Conservation (phyloP, 2,888 invertebrate genomes). For the Morinoia aosen region DNA sequence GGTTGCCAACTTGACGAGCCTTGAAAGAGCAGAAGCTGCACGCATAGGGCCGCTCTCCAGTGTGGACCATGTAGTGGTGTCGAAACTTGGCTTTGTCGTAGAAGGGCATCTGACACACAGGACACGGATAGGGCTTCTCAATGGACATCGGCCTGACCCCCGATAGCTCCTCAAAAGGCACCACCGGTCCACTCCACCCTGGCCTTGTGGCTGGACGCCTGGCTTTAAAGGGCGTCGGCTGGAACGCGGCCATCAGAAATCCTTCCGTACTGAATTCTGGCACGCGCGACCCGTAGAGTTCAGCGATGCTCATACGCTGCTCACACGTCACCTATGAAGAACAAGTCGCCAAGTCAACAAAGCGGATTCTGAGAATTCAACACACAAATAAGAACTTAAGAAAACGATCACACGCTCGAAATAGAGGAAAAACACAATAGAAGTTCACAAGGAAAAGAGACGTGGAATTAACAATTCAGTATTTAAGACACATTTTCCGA, state of each 20-base stretch:
- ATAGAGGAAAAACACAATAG: neutral
- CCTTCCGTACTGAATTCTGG: neutral
- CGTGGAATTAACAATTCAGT: neutral
- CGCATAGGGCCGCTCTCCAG: conserved; percentile 62
- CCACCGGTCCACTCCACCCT: neutral
- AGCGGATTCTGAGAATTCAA: neutral
- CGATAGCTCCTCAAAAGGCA: conserved; percentile 39
- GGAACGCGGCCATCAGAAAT: neutral
- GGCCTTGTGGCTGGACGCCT: conserved; percentile 27
- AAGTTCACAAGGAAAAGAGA: neutral
- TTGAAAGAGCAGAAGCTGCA: conserved; percentile 60
- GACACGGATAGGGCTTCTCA: conserved; percentile 50
- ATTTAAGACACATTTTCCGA: neutral
- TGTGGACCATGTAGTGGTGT: conserved; percentile 64
- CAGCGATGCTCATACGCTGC: neutral
- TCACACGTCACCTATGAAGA: conserved; percentile 16
- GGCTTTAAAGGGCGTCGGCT: neutral
- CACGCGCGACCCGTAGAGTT: conserved; percentile 6
- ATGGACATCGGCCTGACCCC: conserved; percentile 46
- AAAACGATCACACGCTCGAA: neutral
- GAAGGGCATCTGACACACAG: conserved; percentile 40
- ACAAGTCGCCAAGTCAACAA: conserved; percentile 1
- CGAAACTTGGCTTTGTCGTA: conserved; percentile 58
- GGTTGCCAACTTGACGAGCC: conserved; percentile 61
- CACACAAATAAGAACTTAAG: neutral